phyloP scores from a whole-genome alignment of 2,113 vertebrate genomes.

The Neomonachus schauinslandi region DNA sequence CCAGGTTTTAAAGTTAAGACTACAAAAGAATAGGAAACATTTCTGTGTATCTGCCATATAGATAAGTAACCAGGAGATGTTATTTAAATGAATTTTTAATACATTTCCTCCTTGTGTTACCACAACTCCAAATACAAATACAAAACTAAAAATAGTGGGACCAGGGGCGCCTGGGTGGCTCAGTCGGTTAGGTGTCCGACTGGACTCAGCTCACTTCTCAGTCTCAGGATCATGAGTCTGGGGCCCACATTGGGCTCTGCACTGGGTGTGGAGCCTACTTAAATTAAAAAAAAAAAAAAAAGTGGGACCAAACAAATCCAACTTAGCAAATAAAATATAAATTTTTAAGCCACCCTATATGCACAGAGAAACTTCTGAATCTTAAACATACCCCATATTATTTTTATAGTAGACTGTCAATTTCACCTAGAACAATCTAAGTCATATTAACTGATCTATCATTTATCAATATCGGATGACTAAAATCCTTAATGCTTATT shows the following conservation, averaged over 20 bases:
- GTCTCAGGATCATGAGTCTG: too few species aligned
- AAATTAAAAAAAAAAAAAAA: constrained; percentile 57
- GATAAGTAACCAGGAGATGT: constrained; percentile 88
- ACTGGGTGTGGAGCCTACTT: too few species aligned
- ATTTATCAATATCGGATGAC: neutral
- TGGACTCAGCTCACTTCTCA: too few species aligned
- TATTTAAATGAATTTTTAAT: constrained; percentile 87
- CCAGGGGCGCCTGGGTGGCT: neutral
- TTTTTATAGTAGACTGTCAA: neutral
- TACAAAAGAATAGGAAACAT: constrained; percentile 87
- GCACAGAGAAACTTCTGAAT: neutral
- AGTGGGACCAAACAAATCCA: constrained; percentile 56
- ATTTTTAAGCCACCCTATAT: neutral
- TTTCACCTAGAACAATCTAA: constrained; percentile 6
- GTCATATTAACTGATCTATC: neutral
- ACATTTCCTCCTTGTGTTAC: constrained; percentile 87
- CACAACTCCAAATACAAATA: constrained; percentile 76
- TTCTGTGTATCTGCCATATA: constrained; percentile 83
- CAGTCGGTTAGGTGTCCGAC: too few species aligned
- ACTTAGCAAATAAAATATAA: constrained; percentile 2
- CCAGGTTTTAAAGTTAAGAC: neutral
- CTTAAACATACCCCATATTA: neutral
- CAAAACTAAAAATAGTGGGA: constrained; percentile 74
- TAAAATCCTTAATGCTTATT: neutral
- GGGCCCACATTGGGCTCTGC: too few species aligned